Conservation (phyloP, 1,140 invertebrate genomes). For the Orchestia grillus region DNA sequence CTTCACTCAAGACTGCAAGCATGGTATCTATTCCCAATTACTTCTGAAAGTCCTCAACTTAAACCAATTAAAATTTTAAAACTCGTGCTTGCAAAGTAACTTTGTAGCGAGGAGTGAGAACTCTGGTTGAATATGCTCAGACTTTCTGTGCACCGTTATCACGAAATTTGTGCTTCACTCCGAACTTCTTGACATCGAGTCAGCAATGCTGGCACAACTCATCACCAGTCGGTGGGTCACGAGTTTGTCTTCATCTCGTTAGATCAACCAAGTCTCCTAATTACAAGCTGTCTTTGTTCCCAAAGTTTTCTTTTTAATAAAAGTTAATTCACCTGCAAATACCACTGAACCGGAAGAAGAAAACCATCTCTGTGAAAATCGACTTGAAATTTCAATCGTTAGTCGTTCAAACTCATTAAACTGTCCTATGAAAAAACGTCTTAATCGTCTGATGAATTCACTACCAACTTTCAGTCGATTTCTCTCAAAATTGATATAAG, state of each 20-base stretch:
- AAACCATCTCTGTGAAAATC: background rate
- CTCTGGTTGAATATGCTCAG: background rate
- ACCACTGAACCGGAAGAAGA: too few species aligned
- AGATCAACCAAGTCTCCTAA: background rate
- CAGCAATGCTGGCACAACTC: background rate
- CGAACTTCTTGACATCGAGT: background rate
- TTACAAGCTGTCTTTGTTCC: background rate
- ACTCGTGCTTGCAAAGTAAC: background rate
- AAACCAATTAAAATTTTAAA: background rate
- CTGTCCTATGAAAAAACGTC: background rate
- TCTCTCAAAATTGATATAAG: background rate
- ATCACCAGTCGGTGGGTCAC: background rate
- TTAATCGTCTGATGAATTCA: background rate
- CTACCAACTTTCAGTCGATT: background rate
- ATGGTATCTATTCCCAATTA: too few species aligned
- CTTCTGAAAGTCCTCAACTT: background rate
- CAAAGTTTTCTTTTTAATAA: background rate
- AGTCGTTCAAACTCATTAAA: too few species aligned
- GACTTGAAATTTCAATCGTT: background rate
- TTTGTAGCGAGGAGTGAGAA: background rate
- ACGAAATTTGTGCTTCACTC: background rate
- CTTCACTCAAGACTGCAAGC: too few species aligned
- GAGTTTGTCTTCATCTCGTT: background rate
- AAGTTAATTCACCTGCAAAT: background rate
- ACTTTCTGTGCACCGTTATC: background rate